Percentiles rank a stretch among this genome's conserved stretches.
phyloP scores from a whole-genome alignment of 2,888 invertebrate species.

The Apodemia hepburni region DNA sequence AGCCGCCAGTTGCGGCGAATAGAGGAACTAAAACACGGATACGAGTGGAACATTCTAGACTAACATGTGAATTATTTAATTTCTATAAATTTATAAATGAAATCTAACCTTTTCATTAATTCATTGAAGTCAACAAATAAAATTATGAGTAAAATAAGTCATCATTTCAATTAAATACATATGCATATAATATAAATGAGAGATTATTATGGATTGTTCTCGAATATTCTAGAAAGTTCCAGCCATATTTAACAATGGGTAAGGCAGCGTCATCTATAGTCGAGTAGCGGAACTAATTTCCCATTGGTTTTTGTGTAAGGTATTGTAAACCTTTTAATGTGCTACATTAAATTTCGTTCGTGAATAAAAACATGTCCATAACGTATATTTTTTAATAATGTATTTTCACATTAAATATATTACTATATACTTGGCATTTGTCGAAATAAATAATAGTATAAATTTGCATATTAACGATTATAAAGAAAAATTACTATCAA shows the following conservation, averaged over 20 bases:
- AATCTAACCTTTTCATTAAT: conserved; percentile 17
- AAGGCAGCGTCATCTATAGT: conserved; percentile 36
- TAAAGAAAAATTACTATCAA: too few relatives aligned
- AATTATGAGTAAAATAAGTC: not conserved
- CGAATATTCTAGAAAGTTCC: conserved; percentile 52
- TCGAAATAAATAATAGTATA: too few relatives aligned
- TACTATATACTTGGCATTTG: too few relatives aligned
- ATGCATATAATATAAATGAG: conserved; percentile 13
- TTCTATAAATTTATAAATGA: conserved; percentile 31
- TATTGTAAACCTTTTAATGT: conserved; percentile 46
- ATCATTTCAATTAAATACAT: conserved; percentile 35
- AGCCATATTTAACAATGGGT: conserved; percentile 11
- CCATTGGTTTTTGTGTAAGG: conserved; percentile 18
- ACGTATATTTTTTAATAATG: too few relatives aligned
- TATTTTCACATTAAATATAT: too few relatives aligned
- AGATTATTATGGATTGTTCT: conserved; percentile 46
- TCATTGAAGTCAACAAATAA: not conserved
- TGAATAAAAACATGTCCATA: not conserved
- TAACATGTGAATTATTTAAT: conserved; percentile 24
- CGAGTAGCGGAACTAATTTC: conserved; percentile 37
- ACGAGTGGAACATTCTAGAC: conserved; percentile 57
- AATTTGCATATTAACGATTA: too few relatives aligned
- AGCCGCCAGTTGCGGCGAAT: conserved; percentile 45
- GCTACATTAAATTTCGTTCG: not conserved
- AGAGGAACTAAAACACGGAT: conserved; percentile 50